Base-by-base conservation (phyloP, 2,888 invertebrate genomes). In the Clepsis dumicolana region DNA sequence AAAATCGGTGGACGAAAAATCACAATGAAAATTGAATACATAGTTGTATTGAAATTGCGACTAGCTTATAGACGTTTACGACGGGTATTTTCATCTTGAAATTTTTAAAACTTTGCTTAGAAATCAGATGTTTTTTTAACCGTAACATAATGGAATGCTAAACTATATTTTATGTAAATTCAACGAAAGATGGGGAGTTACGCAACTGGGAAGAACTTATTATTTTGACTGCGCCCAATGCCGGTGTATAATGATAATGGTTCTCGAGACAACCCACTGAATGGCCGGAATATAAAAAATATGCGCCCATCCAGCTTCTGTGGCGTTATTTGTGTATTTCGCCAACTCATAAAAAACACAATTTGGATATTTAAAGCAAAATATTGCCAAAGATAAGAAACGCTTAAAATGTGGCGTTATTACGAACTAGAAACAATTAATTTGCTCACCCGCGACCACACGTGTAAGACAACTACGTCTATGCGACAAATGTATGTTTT, bases 261-360 rank as follows among this genome's bases (percentile, higher is more conserved):
- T 64, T 56, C 14, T 61, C 70, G 65, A 72, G 65, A 59, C 69
- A 72, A 71, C 57, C 64, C 35, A 65, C 16, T 61, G 57, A 79
- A 74, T 71, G 74, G 60, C 71, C 71, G 71, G 76, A 73, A 79
- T 78, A 79, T 48, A 48, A 48, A 48, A 79, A 80, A 79, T 67
- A 70, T 48, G 65, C 75, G 77, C 54, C 60, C 64, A 64, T 64
- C 41, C 24, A 4, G 64, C 56, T 50, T 44, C 72, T 63, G n/a
- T 53, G 41, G 12, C 53, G 10, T 27, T 54, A 44, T 29, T 52
- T 32, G 53, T 44, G 41, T 41, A 48, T 54, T 53, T 57, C 48
- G 21, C 21, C 21, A 21, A 48, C 21, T 21, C 48, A 48, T 48
- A 48, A 21, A 21, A 48, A 48, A 21, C 21, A 48, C 21, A 48